Evolutionary conservation across 2,113 vertebrate species (phyloP).

Genomic region (Colossoma macropomum): DNA sequence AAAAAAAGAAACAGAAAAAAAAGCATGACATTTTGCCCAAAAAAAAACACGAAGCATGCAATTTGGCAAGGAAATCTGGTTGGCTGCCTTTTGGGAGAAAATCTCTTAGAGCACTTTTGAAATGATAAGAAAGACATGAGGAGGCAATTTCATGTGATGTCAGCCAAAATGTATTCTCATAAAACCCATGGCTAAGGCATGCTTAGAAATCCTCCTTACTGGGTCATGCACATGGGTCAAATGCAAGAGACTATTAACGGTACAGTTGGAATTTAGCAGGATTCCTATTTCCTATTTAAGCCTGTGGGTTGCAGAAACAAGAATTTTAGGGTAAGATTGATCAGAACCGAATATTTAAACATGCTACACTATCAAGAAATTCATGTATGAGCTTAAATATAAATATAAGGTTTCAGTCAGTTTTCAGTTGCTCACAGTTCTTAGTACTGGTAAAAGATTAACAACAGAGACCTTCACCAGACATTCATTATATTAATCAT

Average conservation of each 20-base stretch:
- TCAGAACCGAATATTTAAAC: background rate
- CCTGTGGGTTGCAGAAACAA: slow-evolving; percentile 6
- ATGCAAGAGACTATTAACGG: slow-evolving; percentile 22
- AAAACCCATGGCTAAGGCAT: slow-evolving; percentile 23
- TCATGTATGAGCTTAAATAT: background rate
- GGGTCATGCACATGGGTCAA: slow-evolving; percentile 29
- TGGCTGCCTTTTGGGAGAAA: slow-evolving; percentile 46
- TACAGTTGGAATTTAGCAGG: slow-evolving; percentile 10
- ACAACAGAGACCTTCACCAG: too few species aligned
- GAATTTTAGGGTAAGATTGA: slow-evolving; percentile 6
- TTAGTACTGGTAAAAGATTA: too few species aligned
- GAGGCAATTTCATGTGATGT: slow-evolving; percentile 56
- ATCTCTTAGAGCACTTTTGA: slow-evolving; percentile 52
- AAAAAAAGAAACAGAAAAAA: slow-evolving; percentile 18
- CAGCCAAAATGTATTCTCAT: slow-evolving; percentile 51
- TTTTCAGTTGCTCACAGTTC: too few species aligned
- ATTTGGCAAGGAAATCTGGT: slow-evolving; percentile 57
- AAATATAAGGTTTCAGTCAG: background rate
- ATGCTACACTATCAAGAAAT: background rate
- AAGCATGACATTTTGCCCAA: slow-evolving; percentile 52
- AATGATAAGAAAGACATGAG: slow-evolving; percentile 63
- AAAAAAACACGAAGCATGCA: slow-evolving; percentile 52
- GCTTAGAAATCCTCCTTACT: slow-evolving; percentile 43
- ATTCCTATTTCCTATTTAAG: slow-evolving; percentile 41
- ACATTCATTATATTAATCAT: too few species aligned